Evolutionary conservation across 2,797 vertebrate genomes (phyloP), one percentile per base, ranked within the genome.

Genomic region (Scolopax rusticola): DNA sequence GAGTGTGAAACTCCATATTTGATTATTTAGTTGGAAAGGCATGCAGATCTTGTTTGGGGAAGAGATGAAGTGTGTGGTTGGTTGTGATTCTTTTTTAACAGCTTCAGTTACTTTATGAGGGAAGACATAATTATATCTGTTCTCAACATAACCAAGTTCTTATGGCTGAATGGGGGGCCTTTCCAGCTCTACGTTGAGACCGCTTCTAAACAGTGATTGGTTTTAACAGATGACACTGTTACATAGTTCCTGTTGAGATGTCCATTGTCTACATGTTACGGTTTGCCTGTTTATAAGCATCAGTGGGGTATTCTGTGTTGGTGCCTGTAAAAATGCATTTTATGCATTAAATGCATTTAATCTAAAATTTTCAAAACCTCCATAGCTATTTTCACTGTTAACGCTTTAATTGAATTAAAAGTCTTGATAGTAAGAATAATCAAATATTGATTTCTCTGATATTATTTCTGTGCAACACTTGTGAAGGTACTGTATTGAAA

Each of bases 191-290:
- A 0, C 38, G 24, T 7, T 20, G 41, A 81, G 38, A 82, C 7
- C 1, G 1, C 15, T 41, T 40, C 33, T 69, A 3, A 28, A 20
- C 16, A 57, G 11, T 2, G 6, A 73, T 33, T 25, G 57, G 0
- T 73, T 73, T 48, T 53, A 80, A 51, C 7, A 61, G 87, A 17
- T 16, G 40, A 25, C 20, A 38, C 75, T 87, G 12, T 40, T 43
- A 4, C 2, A 7, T 30, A 9, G 24, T 30, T 75, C 56, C 41
- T 69, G 27, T 18, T 53, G 56, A 48, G 48, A 4, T 73, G 15
- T 23, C 47, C 30, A 8, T 51, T 78, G 47, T 79, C 67, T 54
- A 6, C 14, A 1, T 45, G 19, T 20, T 56, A 32, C 3, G 0
- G 17, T 57, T 80, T 91, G 36, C 40, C 41, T 76, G 54, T 60